Percentiles rank a stretch among this genome's conserved stretches.
These are phyloP conservation scores for Podarcis raffonei DNA, from an alignment of 2,113 vertebrate genomes.

Conservation along the genomic window DNA sequence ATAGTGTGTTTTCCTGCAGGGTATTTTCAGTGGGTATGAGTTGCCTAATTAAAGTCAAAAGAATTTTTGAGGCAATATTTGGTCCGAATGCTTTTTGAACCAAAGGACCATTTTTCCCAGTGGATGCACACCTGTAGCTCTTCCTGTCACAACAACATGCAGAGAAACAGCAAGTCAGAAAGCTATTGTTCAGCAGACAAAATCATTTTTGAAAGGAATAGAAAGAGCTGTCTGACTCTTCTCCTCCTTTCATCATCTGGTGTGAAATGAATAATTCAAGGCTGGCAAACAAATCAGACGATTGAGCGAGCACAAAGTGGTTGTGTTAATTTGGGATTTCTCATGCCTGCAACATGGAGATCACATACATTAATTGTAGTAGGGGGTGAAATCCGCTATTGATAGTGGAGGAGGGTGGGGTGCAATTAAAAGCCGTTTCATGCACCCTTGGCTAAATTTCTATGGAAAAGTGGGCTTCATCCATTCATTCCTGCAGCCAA, in stretches of 20 bases:
- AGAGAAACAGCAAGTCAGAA: conserved; percentile 42
- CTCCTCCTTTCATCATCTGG: conserved; percentile 14
- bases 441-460: neutral
- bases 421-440: neutral
- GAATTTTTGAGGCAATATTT: conserved; percentile 45
- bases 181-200: conserved; percentile 37
- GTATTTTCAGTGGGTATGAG: neutral
- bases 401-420: neutral
- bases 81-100: neutral
- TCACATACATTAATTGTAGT: conserved; percentile 13
- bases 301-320: conserved; percentile 29
- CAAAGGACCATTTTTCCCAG: conserved; percentile 15
- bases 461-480: conserved; percentile 22
- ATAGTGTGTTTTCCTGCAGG: neutral
- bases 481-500: conserved; percentile 22
- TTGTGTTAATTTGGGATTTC: conserved; percentile 39
- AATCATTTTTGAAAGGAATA: conserved; percentile 21
- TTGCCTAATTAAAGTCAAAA: conserved; percentile 45
- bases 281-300: conserved; percentile 13
- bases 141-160: conserved; percentile 35
- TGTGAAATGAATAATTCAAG: conserved; percentile 41
- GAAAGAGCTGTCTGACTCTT: neutral
- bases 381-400: neutral
- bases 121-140: conserved; percentile 21
- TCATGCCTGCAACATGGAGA: conserved; percentile 31